A percentile compares a stretch with the other conserved stretches of the same genome.
phyloP scores from a whole-genome alignment of 2,797 vertebrate genomes.

The Chelon auratus region DNA sequence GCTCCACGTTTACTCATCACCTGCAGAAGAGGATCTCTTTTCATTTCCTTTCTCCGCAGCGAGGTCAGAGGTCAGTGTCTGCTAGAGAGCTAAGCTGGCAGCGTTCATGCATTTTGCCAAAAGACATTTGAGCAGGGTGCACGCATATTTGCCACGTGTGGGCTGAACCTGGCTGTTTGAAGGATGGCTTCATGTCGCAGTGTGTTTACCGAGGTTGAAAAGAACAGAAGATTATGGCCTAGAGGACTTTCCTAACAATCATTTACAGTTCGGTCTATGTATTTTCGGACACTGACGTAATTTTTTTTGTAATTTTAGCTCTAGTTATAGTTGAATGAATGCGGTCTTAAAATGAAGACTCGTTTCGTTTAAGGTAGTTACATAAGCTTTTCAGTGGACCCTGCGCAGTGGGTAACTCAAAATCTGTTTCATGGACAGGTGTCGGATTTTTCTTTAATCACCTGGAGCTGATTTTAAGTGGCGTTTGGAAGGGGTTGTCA shows the following conservation, averaged over 20 bases:
- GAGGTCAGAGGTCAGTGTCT: conserved; percentile 57
- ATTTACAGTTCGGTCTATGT: neutral
- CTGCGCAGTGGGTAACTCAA: too few relatives aligned
- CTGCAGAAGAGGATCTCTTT: conserved; percentile 20
- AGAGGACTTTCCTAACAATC: conserved; percentile 9
- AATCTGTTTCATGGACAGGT: too few relatives aligned
- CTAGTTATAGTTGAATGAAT: too few relatives aligned
- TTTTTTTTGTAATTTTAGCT: too few relatives aligned
- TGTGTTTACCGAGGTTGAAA: conserved; percentile 33
- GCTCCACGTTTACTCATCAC: conserved; percentile 13
- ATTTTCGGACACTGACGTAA: too few relatives aligned
- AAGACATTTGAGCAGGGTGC: conserved; percentile 47
- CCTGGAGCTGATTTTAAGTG: too few relatives aligned
- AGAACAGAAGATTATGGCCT: conserved; percentile 54
- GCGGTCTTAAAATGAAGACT: too few relatives aligned
- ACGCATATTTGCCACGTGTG: conserved; percentile 57
- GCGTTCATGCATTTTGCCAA: conserved; percentile 14
- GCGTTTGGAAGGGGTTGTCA: too few relatives aligned
- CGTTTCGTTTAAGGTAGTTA: too few relatives aligned
- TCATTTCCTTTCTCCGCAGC: conserved; percentile 12
- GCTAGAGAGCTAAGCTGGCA: conserved; percentile 7
- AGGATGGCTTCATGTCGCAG: conserved; percentile 26
- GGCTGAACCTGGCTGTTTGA: conserved; percentile 55
- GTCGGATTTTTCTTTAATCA: too few relatives aligned
- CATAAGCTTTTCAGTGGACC: too few relatives aligned